Conservation (phyloP, 2,113 vertebrate genomes). For the Prionailurus viverrinus region DNA sequence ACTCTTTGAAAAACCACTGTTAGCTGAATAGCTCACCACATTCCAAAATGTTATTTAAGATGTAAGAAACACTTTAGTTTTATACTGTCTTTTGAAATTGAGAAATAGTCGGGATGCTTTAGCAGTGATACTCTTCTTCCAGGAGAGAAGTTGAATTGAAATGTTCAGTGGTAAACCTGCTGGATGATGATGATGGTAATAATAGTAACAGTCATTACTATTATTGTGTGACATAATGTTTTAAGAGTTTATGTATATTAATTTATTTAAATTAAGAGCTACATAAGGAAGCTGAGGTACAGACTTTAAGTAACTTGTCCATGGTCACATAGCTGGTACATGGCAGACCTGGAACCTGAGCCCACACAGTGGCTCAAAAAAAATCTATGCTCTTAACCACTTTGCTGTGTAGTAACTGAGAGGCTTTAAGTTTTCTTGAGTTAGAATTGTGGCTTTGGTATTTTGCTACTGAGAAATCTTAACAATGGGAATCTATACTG, state of each 20-base stretch:
- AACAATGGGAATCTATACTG: not conserved
- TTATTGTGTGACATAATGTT: not conserved
- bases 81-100: not conserved
- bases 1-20: slow-evolving; percentile 44
- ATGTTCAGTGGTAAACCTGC: not conserved
- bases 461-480: slow-evolving; percentile 45
- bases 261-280: not conserved
- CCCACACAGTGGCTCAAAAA: not conserved
- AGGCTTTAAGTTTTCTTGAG: slow-evolving; percentile 8
- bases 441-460: not conserved
- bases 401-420: not conserved
- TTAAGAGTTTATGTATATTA: not conserved
- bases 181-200: not conserved
- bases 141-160: not conserved
- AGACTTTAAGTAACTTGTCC: not conserved
- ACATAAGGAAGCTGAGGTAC: not conserved
- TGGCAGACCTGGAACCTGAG: not conserved
- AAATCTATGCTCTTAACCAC: not conserved
- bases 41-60: slow-evolving; percentile 40
- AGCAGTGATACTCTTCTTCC: not conserved
- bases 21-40: slow-evolving; percentile 6
- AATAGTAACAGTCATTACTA: not conserved
- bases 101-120: not conserved
- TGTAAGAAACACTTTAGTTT: not conserved
- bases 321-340: not conserved